Conservation (phyloP, 2,113 vertebrate species). For the Psilopsiagon aurifrons region DNA sequence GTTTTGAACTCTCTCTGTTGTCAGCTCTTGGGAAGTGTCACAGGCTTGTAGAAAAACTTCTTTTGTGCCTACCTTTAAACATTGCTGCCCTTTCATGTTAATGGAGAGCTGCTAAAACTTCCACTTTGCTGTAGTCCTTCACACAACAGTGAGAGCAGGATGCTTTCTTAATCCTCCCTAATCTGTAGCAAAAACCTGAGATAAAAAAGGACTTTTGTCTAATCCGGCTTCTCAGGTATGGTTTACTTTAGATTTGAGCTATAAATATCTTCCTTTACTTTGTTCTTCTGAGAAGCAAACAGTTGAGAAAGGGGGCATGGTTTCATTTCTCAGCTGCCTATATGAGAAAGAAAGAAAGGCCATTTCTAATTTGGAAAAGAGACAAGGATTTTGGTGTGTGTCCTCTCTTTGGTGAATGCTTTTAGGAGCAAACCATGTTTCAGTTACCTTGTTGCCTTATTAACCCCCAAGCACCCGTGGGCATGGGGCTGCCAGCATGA, state of each 20-base stretch:
- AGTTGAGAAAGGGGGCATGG: not conserved
- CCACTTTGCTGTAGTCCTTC: constrained; percentile 23
- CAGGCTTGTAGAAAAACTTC: not conserved
- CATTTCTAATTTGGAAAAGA: not conserved
- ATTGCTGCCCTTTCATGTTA: constrained; percentile 39
- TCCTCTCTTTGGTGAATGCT: not conserved
- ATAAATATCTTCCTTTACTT: constrained; percentile 52
- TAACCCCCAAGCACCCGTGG: not conserved
- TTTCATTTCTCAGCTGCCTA: not conserved
- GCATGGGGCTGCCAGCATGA: not conserved
- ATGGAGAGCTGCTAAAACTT: constrained; percentile 53
- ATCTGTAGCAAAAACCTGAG: constrained; percentile 69
- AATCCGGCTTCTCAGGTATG: constrained; percentile 63
- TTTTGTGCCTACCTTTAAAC: constrained; percentile 8
- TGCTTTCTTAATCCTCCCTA: constrained; percentile 69
- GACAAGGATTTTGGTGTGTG: not conserved
- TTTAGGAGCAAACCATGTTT: not conserved
- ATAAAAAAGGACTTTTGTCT: constrained; percentile 67
- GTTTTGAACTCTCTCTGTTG: constrained; percentile 60
- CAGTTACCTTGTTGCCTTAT: not conserved
- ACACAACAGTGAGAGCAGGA: constrained; percentile 20
- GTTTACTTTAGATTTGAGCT: constrained; percentile 66
- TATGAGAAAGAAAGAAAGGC: not conserved
- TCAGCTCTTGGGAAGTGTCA: not conserved
- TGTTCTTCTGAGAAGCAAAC: constrained; percentile 42